These are phyloP conservation scores for Carassius gibelio DNA, from an alignment of 2,113 vertebrate species.

Conservation along the genomic window DNA sequence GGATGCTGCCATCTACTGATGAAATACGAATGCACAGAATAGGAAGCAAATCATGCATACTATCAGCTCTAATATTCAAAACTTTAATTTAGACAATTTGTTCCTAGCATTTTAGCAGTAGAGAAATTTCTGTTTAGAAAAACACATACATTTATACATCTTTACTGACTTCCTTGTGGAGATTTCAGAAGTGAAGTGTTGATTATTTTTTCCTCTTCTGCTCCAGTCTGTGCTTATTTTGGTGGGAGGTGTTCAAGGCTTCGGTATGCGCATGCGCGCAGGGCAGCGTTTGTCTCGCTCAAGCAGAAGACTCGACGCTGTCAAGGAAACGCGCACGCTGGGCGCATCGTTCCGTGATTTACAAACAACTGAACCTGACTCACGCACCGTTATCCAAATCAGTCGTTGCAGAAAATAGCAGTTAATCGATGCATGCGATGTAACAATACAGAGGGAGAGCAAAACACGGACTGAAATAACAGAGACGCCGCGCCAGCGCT, in stretches of 20 bases:
- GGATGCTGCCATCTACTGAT: constrained; percentile 7
- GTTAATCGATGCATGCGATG: constrained; percentile 2
- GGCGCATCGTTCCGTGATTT: constrained; percentile 48
- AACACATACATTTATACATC: too few relatives aligned
- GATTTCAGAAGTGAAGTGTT: neutral
- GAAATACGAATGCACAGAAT: neutral
- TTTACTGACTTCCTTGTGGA: neutral
- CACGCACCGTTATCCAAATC: constrained; percentile 35
- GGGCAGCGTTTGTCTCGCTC: constrained; percentile 39
- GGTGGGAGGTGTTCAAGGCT: constrained; percentile 52
- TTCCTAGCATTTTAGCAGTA: neutral
- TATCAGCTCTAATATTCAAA: neutral
- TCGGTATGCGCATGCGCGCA: constrained; percentile 57
- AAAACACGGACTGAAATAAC: neutral
- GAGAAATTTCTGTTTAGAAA: neutral
- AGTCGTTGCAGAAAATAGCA: constrained; percentile 21
- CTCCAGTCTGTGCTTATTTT: neutral
- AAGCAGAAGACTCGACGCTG: constrained; percentile 53
- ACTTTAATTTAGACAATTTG: neutral
- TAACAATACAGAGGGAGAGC: neutral
- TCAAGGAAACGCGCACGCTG: constrained; percentile 62
- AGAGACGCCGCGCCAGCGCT: neutral
- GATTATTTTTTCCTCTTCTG: neutral
- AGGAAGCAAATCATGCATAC: neutral
- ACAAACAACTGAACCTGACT: constrained; percentile 36